Base-by-base conservation (phyloP, 2,888 invertebrate genomes). In the Didymodactylos carnosus region DNA sequence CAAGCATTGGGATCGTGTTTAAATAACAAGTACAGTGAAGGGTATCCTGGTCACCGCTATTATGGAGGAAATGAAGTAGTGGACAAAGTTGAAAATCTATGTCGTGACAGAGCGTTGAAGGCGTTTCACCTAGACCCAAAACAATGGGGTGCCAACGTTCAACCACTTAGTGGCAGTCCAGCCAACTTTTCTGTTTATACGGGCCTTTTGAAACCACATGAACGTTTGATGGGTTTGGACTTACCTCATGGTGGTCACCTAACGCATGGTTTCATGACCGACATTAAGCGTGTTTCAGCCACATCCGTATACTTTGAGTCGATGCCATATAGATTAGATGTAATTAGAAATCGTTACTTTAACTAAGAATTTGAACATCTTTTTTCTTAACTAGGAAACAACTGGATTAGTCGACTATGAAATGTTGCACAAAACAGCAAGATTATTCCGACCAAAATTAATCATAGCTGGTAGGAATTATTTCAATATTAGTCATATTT, bases 311-410 rank as follows among this genome's bases (percentile, higher is more conserved):
- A 92, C 86, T 98, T 98, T 83, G 94, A 98, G 86, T 94, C 94
- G 75, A 91, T 97, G 92, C 94, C 97, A 0, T 98, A 98, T 83
- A 94, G n/a, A n/a, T n/a, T n/a, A n/a, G n/a, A n/a, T n/a, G n/a
- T n/a, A n/a, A n/a, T n/a, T n/a, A n/a, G n/a, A n/a, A n/a, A n/a
- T n/a, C n/a, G n/a, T n/a, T n/a, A n/a, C n/a, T n/a, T n/a, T n/a
- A n/a, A n/a, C n/a, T n/a, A n/a, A n/a, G n/a, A n/a, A n/a, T n/a
- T n/a, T n/a, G n/a, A n/a, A n/a, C n/a, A n/a, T n/a, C n/a, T n/a
- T n/a, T n/a, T n/a, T n/a, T n/a, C n/a, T n/a, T n/a, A n/a, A n/a
- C n/a, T n/a, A n/a, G n/a, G n/a, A n/a, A n/a, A n/a, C n/a, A 76
- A 90, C 90, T 27, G 95, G 95, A 27, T 83, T 91, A 0, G 94